phyloP scores from a whole-genome alignment of 2,797 vertebrate species.

The Cyclura pinguis region DNA sequence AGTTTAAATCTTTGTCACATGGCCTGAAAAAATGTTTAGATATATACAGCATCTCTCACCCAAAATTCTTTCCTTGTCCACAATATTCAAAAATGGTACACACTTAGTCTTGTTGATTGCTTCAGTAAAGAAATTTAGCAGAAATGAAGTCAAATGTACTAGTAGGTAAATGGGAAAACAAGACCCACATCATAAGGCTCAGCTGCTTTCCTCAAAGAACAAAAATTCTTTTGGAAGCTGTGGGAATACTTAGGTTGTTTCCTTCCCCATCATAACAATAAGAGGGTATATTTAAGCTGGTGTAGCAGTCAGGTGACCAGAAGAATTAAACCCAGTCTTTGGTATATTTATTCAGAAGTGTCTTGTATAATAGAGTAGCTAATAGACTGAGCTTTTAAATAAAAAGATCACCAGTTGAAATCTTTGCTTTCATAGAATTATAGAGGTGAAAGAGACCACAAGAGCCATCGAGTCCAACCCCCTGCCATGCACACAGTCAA shows the following conservation, averaged over 20 bases:
- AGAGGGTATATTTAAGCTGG: not conserved
- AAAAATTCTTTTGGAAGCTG: not conserved
- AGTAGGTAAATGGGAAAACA: not conserved
- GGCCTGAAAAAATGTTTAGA: not conserved
- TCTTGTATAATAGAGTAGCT: not conserved
- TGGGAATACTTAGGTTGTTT: not conserved
- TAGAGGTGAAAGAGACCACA: too few relatives aligned
- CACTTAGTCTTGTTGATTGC: not conserved
- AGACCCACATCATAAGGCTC: not conserved
- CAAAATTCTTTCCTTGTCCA: not conserved
- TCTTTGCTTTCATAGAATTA: too few relatives aligned
- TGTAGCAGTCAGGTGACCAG: not conserved
- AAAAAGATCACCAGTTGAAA: too few relatives aligned
- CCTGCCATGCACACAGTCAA: too few relatives aligned
- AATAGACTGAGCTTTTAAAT: too few relatives aligned
- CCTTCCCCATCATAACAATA: not conserved
- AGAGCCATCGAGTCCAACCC: too few relatives aligned
- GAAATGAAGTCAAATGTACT: not conserved
- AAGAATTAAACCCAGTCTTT: not conserved
- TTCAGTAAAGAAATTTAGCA: not conserved
- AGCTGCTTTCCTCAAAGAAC: not conserved
- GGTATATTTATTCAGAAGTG: not conserved
- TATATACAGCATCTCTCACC: not conserved
- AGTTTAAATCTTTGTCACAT: not conserved
- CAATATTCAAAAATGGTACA: not conserved